Percentiles rank a stretch among this genome's conserved stretches.
phyloP scores from a whole-genome alignment of 2,888 invertebrate species.

The Allophyes oxyacanthae region DNA sequence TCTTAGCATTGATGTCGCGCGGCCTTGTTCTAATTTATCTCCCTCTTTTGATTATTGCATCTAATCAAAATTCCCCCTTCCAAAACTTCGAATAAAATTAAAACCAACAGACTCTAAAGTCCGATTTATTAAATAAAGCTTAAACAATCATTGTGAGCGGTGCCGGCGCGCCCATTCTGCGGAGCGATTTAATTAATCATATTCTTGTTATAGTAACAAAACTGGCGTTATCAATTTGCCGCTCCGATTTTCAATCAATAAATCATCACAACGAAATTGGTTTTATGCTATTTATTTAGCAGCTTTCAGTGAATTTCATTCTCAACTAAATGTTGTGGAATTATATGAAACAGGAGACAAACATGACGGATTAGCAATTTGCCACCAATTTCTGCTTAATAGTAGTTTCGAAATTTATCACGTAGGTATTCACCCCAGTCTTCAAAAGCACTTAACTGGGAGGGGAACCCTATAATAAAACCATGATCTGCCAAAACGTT shows the following conservation, averaged over 20 bases:
- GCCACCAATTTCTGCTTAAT: slow-evolving; percentile 29
- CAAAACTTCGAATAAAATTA: slow-evolving; percentile 35
- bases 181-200: slow-evolving; percentile 48
- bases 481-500: slow-evolving; percentile 44
- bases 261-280: slow-evolving; percentile 39
- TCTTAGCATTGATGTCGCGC: background rate
- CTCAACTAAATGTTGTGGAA: slow-evolving; percentile 8
- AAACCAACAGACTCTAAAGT: slow-evolving; percentile 34
- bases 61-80: slow-evolving; percentile 33
- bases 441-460: slow-evolving; percentile 40
- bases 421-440: slow-evolving; percentile 36
- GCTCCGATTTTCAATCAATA: slow-evolving; percentile 45
- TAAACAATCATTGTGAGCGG: slow-evolving; percentile 43
- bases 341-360: slow-evolving; percentile 2
- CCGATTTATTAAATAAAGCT: slow-evolving; percentile 46
- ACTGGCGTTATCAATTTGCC: slow-evolving; percentile 48
- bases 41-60: slow-evolving; percentile 26
- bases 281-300: slow-evolving; percentile 21
- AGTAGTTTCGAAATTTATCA: slow-evolving; percentile 47
- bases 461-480: slow-evolving; percentile 44
- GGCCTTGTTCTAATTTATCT: slow-evolving; percentile 14
- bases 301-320: slow-evolving; percentile 7
- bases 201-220: slow-evolving; percentile 49
- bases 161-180: slow-evolving; percentile 30
- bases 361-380: slow-evolving; percentile 25